Evolutionary conservation across 2,888 invertebrate genomes (phyloP).

Genomic region (Lysandra bellargus): DNA sequence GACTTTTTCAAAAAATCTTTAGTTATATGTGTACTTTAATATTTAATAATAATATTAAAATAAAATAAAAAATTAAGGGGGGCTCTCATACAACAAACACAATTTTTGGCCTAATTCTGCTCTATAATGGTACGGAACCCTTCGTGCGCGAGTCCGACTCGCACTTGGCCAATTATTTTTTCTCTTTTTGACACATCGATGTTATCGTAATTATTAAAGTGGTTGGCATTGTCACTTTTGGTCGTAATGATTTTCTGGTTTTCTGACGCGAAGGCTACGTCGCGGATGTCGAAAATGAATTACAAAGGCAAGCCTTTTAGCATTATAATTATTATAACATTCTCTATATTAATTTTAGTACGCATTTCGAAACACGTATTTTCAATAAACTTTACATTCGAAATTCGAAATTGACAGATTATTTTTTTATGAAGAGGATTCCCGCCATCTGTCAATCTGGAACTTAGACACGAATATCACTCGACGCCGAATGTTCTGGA

Average conservation of each 20-base stretch:
- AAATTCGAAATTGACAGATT: not conserved
- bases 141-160: too few relatives aligned
- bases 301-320: not conserved
- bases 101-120: too few relatives aligned
- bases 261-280: not conserved
- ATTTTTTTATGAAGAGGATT: not conserved
- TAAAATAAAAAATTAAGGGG: too few relatives aligned
- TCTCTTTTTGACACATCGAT: conserved; percentile 1
- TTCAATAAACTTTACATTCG: not conserved
- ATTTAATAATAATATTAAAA: too few relatives aligned
- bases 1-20: too few relatives aligned
- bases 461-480: not conserved
- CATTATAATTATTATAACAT: too few relatives aligned
- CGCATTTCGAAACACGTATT: not conserved
- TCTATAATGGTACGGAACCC: too few relatives aligned
- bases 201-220: not conserved
- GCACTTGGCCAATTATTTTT: not conserved
- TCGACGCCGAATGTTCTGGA: conserved; percentile 9
- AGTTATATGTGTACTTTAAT: too few relatives aligned
- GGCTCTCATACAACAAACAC: too few relatives aligned
- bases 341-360: not conserved
- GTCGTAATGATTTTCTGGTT: not conserved
- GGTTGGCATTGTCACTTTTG: not conserved
- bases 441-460: not conserved
- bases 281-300: not conserved